Base-by-base conservation (phyloP, 1,140 invertebrate genomes). In the Heliconius eleuchia region DNA sequence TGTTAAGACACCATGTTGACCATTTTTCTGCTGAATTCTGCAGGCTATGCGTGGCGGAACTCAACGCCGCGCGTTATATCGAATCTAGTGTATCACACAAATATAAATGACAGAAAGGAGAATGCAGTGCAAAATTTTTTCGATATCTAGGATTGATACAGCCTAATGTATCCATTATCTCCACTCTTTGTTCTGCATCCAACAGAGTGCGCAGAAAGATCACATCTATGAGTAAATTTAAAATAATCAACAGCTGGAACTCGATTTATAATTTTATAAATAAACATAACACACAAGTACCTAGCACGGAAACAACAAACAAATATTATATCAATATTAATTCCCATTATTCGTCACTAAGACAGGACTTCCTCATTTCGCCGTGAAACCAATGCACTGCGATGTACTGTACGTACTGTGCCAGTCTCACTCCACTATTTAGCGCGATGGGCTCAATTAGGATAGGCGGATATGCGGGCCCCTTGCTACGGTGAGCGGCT, bases 391-490 rank as follows among this genome's bases (percentile, higher is more conserved):
- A 84, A 85, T 16, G 42, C 42, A 46, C 13, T 16, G 13, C 11
- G 4, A 3, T 46, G 42, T 46, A 46, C 42, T 16, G 3, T 46
- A 46, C 85, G 89, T 66, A 71, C 71, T 72, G 70, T 37, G 71
- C 81, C 84, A 92, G 92, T 94, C 91, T 86, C 75, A 71, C 70
- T 77, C 80, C 85, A 94, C 91, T 94, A 93, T 94, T 94, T 94
- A 94, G 91, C 93, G 91, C 92, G 87, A 90, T 91, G 87, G 87
- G 84, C 85, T 93, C 92, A 94, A 94, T 94, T 94, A 94, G 92
- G 90, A 88, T 84, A 84, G 85, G 84, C 89, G 92, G 90, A 92
- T 93, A 94, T 94, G 93, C 93, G 93, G 93, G 93, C 93, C 90
- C 90, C 91, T 91, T 88, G 86, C 88, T 89, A 82, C 76, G 83